Evolutionary conservation across 2,113 vertebrate species (phyloP).

Genomic region (Daboia siamensis): DNA sequence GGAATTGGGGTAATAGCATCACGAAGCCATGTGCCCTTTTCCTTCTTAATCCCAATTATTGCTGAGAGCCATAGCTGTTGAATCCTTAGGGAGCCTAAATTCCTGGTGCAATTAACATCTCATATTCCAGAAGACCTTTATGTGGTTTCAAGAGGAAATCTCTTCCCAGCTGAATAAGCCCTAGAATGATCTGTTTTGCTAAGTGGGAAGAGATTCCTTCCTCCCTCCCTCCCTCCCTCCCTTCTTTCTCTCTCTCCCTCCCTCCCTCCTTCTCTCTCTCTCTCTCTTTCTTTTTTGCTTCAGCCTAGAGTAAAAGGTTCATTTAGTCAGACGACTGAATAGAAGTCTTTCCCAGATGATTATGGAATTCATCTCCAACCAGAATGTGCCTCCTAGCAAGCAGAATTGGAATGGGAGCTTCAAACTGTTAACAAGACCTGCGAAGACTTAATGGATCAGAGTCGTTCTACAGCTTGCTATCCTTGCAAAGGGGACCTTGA

Average conservation of each 20-base stretch:
- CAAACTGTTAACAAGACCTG: slow-evolving; percentile 35
- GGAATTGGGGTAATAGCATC: slow-evolving; percentile 70
- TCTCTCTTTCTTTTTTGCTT: slow-evolving; percentile 8
- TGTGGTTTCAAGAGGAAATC: slow-evolving; percentile 58
- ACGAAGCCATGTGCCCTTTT: slow-evolving; percentile 68
- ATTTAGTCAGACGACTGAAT: slow-evolving; percentile 60
- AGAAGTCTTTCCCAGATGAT: slow-evolving; percentile 33
- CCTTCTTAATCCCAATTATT: slow-evolving; percentile 65
- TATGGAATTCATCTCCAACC: background rate
- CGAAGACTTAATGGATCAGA: slow-evolving; percentile 55
- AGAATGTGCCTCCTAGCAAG: slow-evolving; percentile 44
- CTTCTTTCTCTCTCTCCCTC: no score
- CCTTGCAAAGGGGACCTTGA: slow-evolving; percentile 39
- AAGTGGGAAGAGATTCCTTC: slow-evolving; percentile 39
- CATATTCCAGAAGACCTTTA: slow-evolving; percentile 59
- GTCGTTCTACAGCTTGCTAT: slow-evolving; percentile 49
- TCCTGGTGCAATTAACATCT: slow-evolving; percentile 68
- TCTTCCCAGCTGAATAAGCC: slow-evolving; percentile 62
- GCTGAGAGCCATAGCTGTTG: slow-evolving; percentile 64
- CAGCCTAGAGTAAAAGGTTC: slow-evolving; percentile 54
- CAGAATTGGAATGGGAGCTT: slow-evolving; percentile 41
- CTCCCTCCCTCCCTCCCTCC: no score
- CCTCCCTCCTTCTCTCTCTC: no score
- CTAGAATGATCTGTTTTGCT: slow-evolving; percentile 37
- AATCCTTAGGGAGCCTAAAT: slow-evolving; percentile 60